These are phyloP conservation scores for Pristionchus fissidentatus DNA, from an alignment of 2,888 invertebrate genomes.

Conservation along the genomic window DNA sequence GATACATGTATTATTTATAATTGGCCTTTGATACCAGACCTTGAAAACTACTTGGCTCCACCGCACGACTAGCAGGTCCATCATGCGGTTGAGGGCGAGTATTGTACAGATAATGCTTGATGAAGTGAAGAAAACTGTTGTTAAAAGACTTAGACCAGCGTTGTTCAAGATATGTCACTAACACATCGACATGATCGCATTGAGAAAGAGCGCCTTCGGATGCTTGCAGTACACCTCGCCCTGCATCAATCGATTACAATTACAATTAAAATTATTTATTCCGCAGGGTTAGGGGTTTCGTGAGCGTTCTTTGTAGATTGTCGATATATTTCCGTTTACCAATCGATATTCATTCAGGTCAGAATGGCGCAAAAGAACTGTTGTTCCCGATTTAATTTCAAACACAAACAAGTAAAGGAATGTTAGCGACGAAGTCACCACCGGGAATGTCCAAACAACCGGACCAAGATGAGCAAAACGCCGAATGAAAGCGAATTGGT, in stretches of 20 bases:
- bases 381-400: no score
- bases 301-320: no score
- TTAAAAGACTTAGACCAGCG: not conserved
- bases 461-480: not conserved
- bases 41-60: not conserved
- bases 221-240: not conserved
- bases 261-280: no score
- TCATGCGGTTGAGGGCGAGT: not conserved
- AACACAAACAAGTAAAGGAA: no score
- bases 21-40: no score
- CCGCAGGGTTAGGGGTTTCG: no score
- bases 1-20: no score
- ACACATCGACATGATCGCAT: not conserved
- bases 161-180: not conserved
- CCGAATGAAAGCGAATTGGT: not conserved
- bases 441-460: not conserved
- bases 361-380: no score
- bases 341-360: no score
- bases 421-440: no score
- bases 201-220: not conserved
- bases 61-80: not conserved
- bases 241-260: no score
- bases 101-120: not conserved
- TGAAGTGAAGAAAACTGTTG: not conserved
- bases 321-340: no score